Base-by-base conservation (phyloP, 2,797 vertebrate species). In the Coracias cyanogaster region DNA sequence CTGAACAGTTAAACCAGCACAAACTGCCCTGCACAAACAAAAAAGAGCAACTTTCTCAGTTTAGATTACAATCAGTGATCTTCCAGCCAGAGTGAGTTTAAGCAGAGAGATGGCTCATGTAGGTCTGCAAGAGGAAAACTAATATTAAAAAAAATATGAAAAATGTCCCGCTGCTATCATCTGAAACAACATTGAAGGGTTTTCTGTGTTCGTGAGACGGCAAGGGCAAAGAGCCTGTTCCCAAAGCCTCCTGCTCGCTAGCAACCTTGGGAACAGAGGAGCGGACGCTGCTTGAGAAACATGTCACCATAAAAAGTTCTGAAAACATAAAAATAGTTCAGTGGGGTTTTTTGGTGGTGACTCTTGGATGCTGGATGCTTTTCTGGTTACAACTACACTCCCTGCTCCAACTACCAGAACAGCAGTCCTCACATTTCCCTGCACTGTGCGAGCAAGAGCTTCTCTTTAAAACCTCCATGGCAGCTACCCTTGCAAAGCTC, bases 301-400 rank as follows among this genome's bases (percentile, higher is more conserved):
- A 76, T 31, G 62, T 45, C 83, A 61, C 90, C 71, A 71, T 82
- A 80, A 67, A 86, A 89, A 93, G 89, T 91, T 70, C 64, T 83
- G 65, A 89, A 90, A 94, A 82, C 16, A 37, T 48, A 93, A 94
- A 77, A 92, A 86, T 89, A 92, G 74, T 61, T 84, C 84, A 73
- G 81, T 80, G 64, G 67, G 35, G n/a, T 1, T 92, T 89, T 90
- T 76, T 28, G 5, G 62, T 94, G 52, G 86, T 51, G 67, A 64
- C 84, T 89, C 86, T 89, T 94, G 92, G 83, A 92, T 78, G 77
- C 71, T 9, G 28, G 76, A 84, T 70, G 64, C 64, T 92, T 89
- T 94, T 95, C 86, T 93, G 86, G 89, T 91, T 76, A 70, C 73
- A 95, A 52, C 73, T 92, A 55, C 55, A 71, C 28, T 92, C 77